These are phyloP conservation scores for Oppia nitens DNA, from an alignment of 1,140 invertebrate genomes.

Conservation along the genomic window DNA sequence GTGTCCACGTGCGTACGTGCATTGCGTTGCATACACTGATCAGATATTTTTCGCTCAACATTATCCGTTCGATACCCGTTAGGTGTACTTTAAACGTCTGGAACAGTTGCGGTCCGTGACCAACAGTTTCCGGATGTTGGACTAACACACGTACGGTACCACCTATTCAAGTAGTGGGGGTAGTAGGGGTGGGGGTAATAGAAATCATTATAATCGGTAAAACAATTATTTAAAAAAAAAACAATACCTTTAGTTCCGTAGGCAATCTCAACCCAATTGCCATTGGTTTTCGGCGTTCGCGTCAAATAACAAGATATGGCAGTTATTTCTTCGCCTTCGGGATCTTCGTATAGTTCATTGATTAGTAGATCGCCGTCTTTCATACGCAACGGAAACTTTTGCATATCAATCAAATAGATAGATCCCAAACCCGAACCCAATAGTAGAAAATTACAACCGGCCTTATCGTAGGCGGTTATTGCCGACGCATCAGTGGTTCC, in stretches of 20 bases:
- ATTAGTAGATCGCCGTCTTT: conserved; percentile 96
- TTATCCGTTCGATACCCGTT: conserved; percentile 84
- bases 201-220: background rate
- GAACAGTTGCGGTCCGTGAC: conserved; percentile 89
- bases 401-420: conserved; percentile 60
- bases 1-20: conserved; percentile 89
- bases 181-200: too few relatives aligned
- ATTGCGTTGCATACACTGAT: conserved; percentile 43
- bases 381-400: conserved; percentile 95
- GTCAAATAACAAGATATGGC: conserved; percentile 97
- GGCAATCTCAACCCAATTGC: conserved; percentile 98
- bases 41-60: conserved; percentile 86
- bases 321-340: conserved; percentile 82
- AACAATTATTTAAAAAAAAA: background rate
- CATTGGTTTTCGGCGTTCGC: conserved; percentile 76
- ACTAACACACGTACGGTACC: conserved; percentile 92
- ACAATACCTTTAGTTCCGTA: conserved; percentile 61
- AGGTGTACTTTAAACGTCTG: conserved; percentile 91
- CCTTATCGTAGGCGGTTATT: conserved; percentile 15
- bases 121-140: conserved; percentile 94
- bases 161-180: conserved; percentile 30
- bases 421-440: background rate
- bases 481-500: background rate
- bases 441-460: conserved; percentile 8
- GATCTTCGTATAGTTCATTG: conserved; percentile 88